A percentile compares a stretch with the other conserved stretches of the same genome.
phyloP scores from a whole-genome alignment of 2,113 vertebrate species.

The Neopipo cinnamomea region DNA sequence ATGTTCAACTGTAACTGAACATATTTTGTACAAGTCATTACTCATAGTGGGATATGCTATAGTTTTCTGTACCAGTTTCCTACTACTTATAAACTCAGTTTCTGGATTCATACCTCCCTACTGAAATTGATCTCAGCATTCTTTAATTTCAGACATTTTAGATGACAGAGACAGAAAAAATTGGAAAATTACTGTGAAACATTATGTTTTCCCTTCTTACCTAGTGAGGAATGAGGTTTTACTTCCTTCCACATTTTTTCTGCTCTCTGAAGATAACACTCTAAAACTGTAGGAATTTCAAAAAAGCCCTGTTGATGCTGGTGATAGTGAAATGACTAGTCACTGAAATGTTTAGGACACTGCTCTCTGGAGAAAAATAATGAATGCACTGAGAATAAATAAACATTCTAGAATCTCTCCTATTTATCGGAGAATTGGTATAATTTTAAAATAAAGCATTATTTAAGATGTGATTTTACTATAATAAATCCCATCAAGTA shows the following conservation, averaged over 20 bases:
- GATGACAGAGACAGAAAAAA: not conserved
- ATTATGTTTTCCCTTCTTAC: not conserved
- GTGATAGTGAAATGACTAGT: not conserved
- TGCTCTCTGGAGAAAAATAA: not conserved
- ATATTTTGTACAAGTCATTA: not conserved
- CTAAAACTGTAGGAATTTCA: not conserved
- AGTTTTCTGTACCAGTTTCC: not conserved
- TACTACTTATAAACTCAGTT: not conserved
- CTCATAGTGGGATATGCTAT: not conserved
- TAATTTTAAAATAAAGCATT: not conserved
- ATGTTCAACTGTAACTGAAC: not conserved
- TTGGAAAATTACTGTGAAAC: not conserved
- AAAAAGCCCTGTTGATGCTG: not conserved
- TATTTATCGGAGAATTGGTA: not conserved
- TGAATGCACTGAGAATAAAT: not conserved
- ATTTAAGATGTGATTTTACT: not conserved
- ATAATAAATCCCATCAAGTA: not conserved
- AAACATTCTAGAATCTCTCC: not conserved
- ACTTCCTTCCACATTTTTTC: not conserved
- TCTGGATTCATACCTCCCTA: not conserved
- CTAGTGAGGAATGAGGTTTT: not conserved
- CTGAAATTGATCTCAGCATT: not conserved
- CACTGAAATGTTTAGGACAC: not conserved
- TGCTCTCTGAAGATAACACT: not conserved
- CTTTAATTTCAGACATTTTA: not conserved